Conservation (phyloP, 2,888 invertebrate species). For the Mystacides longicornis region DNA sequence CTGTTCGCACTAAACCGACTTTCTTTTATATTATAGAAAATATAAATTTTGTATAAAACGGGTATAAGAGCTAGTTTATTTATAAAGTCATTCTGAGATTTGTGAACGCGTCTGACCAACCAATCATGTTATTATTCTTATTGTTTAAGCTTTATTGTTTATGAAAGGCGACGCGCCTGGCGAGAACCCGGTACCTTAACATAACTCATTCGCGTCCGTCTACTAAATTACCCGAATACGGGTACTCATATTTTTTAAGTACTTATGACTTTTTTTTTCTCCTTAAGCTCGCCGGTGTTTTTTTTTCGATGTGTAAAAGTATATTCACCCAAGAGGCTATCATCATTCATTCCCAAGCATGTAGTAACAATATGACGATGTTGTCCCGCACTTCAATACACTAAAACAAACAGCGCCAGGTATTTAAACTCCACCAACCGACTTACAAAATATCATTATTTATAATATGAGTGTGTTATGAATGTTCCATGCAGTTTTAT, state of each 20-base stretch:
- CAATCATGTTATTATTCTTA: conserved; percentile 4
- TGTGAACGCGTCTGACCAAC: conserved; percentile 3
- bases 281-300: too few species aligned
- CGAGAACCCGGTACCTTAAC: conserved; percentile 4
- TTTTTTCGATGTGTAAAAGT: neutral
- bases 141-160: conserved; percentile 8
- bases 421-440: too few species aligned
- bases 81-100: conserved; percentile 2
- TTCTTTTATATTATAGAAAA: too few species aligned
- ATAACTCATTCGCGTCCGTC: conserved; percentile 7
- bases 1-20: too few species aligned
- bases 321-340: conserved; percentile 15
- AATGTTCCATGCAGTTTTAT: too few species aligned
- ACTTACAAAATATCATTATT: too few species aligned
- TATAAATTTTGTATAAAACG: too few species aligned
- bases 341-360: conserved; percentile 20
- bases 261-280: conserved; percentile 8
- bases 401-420: conserved; percentile 23
- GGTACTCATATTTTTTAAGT: too few species aligned
- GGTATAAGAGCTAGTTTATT: neutral
- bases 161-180: conserved; percentile 6
- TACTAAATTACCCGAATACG: conserved; percentile 8
- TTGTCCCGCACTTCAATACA: neutral
- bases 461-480: neutral
- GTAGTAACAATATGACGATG: neutral